Evolutionary conservation across 2,888 invertebrate genomes (phyloP).

Genomic region (Aleiodes alternator): DNA sequence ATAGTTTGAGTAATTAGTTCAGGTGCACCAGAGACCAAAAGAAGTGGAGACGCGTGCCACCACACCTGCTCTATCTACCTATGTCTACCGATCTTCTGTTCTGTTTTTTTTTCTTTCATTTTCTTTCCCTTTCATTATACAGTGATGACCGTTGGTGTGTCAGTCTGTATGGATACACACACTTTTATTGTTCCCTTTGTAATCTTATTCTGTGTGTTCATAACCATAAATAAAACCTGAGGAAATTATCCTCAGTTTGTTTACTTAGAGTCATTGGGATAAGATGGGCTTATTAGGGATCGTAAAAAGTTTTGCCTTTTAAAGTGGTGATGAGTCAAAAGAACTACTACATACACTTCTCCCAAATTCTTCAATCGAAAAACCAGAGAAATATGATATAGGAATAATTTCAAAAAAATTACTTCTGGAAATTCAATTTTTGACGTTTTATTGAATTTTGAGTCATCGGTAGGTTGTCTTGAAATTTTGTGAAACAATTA

Average conservation of each 20-base stretch:
- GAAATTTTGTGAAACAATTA: too few relatives aligned
- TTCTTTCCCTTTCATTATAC: constrained; percentile 13
- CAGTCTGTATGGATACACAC: background rate
- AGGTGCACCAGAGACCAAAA: constrained; percentile 27
- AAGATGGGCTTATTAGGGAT: too few relatives aligned
- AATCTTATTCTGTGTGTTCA: background rate
- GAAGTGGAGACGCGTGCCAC: constrained; percentile 34
- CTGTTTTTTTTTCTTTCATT: too few relatives aligned
- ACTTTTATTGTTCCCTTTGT: constrained; percentile 6
- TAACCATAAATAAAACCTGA: constrained; percentile 8
- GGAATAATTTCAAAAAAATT: too few relatives aligned
- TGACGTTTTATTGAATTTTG: too few relatives aligned
- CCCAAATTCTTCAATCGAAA: too few relatives aligned
- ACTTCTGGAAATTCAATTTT: too few relatives aligned
- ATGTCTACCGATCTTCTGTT: constrained; percentile 16
- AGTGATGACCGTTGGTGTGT: constrained; percentile 19
- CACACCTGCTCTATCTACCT: constrained; percentile 25
- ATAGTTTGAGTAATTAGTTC: constrained; percentile 35
- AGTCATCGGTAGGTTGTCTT: too few relatives aligned
- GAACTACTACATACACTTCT: too few relatives aligned
- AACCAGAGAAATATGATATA: too few relatives aligned
- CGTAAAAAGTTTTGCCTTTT: too few relatives aligned
- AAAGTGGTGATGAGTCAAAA: too few relatives aligned
- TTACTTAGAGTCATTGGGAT: background rate
- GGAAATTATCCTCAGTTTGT: background rate